Conservation (phyloP, 2,888 invertebrate species). For the Melanostoma mellinum region DNA sequence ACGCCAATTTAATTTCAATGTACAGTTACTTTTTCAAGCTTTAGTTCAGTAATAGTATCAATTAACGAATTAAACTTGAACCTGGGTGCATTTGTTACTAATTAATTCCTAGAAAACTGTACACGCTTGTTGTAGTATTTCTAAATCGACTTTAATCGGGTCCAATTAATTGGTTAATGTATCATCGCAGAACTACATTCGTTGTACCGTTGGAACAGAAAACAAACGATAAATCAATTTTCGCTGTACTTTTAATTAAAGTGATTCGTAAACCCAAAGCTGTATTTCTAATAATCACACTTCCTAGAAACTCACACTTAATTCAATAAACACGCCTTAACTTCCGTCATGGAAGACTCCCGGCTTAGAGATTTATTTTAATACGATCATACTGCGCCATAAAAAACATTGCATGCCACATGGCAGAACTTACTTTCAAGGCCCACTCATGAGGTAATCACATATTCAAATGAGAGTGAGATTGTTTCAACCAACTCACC, state of each 20-base stretch:
- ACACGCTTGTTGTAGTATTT: slow-evolving; percentile 10
- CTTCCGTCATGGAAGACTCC: slow-evolving; percentile 63
- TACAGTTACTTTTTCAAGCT: slow-evolving; percentile 16
- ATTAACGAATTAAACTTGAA: slow-evolving; percentile 59
- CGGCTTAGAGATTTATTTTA: slow-evolving; percentile 22
- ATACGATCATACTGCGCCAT: slow-evolving; percentile 18
- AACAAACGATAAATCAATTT: slow-evolving; percentile 46
- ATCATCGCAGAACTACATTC: slow-evolving; percentile 15
- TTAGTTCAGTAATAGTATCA: slow-evolving; percentile 43
- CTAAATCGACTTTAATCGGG: not conserved
- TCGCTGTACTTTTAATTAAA: slow-evolving; percentile 51
- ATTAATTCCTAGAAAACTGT: slow-evolving; percentile 51
- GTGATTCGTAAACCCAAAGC: slow-evolving; percentile 16
- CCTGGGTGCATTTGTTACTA: slow-evolving; percentile 43
- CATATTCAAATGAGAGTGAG: slow-evolving; percentile 62
- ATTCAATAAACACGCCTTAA: slow-evolving; percentile 63
- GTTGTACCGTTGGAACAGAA: not conserved
- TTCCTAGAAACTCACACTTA: slow-evolving; percentile 69
- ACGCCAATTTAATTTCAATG: slow-evolving; percentile 1
- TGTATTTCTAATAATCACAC: slow-evolving; percentile 17
- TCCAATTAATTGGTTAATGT: slow-evolving; percentile 29
- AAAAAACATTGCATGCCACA: slow-evolving; percentile 46
- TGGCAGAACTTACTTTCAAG: slow-evolving; percentile 48
- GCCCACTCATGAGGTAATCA: slow-evolving; percentile 56
- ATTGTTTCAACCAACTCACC: slow-evolving; percentile 18